These are phyloP conservation scores for Nyctibius grandis DNA, from an alignment of 2,797 vertebrate species.

Conservation along the genomic window DNA sequence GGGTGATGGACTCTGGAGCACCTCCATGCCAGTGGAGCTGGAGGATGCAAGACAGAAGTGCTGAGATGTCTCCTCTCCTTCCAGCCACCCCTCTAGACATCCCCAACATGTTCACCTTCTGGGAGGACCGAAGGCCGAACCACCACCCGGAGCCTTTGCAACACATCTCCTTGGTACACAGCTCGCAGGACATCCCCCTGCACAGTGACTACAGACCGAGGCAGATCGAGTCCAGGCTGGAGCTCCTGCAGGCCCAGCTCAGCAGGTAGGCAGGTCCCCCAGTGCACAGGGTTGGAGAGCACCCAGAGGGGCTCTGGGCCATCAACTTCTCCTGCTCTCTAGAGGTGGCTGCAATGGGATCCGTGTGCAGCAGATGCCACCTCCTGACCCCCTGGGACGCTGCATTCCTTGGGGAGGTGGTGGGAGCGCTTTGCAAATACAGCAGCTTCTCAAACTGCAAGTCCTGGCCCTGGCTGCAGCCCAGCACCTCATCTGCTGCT, in stretches of 20 bases:
- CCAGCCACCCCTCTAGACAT: slow-evolving; percentile 74
- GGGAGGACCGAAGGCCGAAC: slow-evolving; percentile 77
- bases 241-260: slow-evolving; percentile 91
- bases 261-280: slow-evolving; percentile 76
- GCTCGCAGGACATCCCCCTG: slow-evolving; percentile 57
- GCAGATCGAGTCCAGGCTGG: slow-evolving; percentile 87
- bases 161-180: slow-evolving; percentile 72
- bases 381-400: neutral
- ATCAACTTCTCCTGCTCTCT: neutral
- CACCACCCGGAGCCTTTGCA: slow-evolving; percentile 74
- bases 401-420: neutral
- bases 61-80: neutral
- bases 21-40: neutral
- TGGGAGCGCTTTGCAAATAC: neutral
- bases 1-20: too few relatives aligned
- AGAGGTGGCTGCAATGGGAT: neutral
- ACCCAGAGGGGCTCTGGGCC: neutral
- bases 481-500: neutral
- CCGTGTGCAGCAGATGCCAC: neutral
- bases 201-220: slow-evolving; percentile 74
- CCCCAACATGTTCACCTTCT: slow-evolving; percentile 82
- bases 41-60: neutral
- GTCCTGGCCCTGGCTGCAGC: neutral
- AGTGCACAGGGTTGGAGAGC: neutral
- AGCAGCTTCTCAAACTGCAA: neutral